Evolutionary conservation across 23 tunicate genomes (phyloP).

Genomic region (Styela plicata): DNA sequence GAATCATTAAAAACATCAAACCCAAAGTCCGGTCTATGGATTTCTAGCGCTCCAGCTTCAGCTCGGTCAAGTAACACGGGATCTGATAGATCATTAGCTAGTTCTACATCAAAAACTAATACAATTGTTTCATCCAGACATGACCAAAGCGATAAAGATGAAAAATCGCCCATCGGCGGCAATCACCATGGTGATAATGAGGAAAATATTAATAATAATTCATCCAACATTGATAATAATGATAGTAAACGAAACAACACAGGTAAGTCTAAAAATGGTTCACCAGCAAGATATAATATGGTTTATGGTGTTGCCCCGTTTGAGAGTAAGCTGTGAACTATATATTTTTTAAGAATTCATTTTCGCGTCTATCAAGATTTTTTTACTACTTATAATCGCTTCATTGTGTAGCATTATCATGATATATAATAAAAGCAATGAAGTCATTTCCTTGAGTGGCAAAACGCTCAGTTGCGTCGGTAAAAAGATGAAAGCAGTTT

Average conservation of each 20-base stretch:
- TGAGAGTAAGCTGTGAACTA: not conserved
- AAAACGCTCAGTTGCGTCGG: too few species aligned
- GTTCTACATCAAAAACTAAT: not conserved
- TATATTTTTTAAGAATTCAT: not conserved
- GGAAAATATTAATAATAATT: not conserved
- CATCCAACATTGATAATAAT: not conserved
- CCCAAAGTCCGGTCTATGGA: slow-evolving; percentile 2
- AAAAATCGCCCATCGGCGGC: too few species aligned
- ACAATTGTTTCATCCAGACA: not conserved
- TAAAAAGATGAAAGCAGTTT: too few species aligned
- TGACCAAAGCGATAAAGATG: not conserved
- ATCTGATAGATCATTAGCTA: not conserved
- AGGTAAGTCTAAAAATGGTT: not conserved
- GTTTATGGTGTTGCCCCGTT: not conserved
- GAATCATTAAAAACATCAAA: not conserved
- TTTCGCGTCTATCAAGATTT: too few species aligned
- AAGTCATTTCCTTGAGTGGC: too few species aligned
- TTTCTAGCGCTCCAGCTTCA: not conserved
- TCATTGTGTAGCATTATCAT: too few species aligned
- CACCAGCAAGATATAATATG: slow-evolving; percentile 10
- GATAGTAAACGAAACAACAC: not conserved
- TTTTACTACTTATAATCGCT: too few species aligned
- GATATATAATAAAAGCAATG: too few species aligned
- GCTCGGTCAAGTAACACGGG: not conserved
- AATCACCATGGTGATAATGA: not conserved